Conservation (phyloP, 2,888 invertebrate species). For the Eilema sororculum region DNA sequence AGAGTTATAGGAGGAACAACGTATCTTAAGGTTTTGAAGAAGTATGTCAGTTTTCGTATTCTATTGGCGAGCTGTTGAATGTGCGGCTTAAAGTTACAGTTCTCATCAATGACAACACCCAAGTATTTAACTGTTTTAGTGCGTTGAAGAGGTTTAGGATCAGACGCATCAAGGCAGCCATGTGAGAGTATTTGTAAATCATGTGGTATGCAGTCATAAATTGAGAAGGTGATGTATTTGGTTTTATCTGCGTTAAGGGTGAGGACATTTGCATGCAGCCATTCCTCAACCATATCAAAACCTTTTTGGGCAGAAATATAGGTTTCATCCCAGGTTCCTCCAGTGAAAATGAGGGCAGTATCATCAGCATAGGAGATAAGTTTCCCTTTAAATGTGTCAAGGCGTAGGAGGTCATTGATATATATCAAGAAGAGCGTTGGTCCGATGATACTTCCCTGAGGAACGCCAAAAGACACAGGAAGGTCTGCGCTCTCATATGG, state of each 20-base stretch:
- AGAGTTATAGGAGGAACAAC: not conserved
- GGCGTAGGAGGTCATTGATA: not conserved
- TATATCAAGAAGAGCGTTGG: constrained; percentile 3
- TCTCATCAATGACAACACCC: constrained; percentile 3
- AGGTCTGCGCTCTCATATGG: not conserved
- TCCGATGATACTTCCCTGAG: constrained; percentile 2
- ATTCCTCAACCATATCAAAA: not conserved
- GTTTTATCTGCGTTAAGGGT: no score
- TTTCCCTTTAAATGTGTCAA: not conserved
- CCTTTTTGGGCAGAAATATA: not conserved
- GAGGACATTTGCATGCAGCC: no score
- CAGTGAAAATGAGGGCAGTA: no score
- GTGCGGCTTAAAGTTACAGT: constrained; percentile 1
- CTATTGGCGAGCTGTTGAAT: not conserved
- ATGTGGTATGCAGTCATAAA: no score
- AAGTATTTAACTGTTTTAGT: not conserved
- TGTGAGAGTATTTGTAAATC: no score
- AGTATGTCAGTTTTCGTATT: no score
- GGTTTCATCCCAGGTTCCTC: not conserved
- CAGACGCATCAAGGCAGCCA: no score
- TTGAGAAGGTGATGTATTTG: no score
- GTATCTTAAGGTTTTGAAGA: no score
- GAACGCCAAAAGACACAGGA: not conserved
- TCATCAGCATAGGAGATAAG: not conserved
- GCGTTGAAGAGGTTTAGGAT: not conserved